Conservation (phyloP, 2,797 vertebrate genomes). For the Mormyrus hasselquistii region DNA sequence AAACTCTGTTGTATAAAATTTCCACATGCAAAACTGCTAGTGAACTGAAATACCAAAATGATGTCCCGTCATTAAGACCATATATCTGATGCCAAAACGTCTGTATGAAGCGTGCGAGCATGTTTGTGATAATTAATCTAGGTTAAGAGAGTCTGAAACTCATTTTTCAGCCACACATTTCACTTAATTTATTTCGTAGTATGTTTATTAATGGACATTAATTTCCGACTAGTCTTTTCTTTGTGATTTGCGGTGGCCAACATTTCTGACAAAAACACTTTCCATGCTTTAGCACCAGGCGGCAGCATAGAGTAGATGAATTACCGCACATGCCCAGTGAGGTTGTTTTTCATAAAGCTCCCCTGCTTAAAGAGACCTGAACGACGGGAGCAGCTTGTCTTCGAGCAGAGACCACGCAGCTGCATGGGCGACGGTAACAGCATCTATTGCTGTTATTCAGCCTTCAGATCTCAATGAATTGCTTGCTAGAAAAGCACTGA, state of each 20-base stretch:
- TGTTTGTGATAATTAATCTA: background rate
- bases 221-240: background rate
- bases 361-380: conserved; percentile 75
- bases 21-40: background rate
- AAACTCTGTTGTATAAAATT: background rate
- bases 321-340: conserved; percentile 68
- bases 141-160: background rate
- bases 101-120: background rate
- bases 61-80: background rate
- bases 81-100: background rate
- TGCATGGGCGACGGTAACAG: conserved; percentile 59
- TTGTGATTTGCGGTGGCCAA: background rate
- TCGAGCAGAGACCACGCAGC: conserved; percentile 72
- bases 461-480: conserved; percentile 73
- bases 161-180: background rate
- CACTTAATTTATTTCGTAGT: background rate
- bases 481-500: conserved; percentile 62
- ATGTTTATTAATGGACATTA: background rate
- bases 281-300: background rate
- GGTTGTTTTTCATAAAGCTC: conserved; percentile 86
- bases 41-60: background rate
- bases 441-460: conserved; percentile 70
- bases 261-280: background rate
- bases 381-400: conserved; percentile 65
- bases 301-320: conserved; percentile 10